These are phyloP conservation scores for Dendrolimus punctatus DNA, from an alignment of 1,140 invertebrate species.

Conservation along the genomic window DNA sequence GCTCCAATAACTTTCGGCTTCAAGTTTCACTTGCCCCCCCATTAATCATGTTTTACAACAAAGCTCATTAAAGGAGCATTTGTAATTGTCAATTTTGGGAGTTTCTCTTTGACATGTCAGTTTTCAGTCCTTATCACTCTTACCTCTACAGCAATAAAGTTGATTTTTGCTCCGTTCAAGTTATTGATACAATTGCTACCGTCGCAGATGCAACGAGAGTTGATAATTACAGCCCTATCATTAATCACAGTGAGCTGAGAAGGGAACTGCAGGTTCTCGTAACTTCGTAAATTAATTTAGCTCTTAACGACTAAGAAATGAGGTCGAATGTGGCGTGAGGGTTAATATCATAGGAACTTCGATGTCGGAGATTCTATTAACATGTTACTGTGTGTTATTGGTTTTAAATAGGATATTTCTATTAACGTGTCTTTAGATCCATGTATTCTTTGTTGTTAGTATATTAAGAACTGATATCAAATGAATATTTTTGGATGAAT, in stretches of 20 bases:
- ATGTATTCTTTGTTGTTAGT: too few relatives aligned
- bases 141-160: too few relatives aligned
- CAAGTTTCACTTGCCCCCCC: constrained; percentile 30
- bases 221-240: constrained; percentile 54
- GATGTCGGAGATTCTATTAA: too few relatives aligned
- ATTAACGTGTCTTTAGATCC: too few relatives aligned
- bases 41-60: constrained; percentile 60
- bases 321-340: background rate
- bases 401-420: too few relatives aligned
- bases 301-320: constrained; percentile 2
- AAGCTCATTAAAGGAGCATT: constrained; percentile 60
- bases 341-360: too few relatives aligned
- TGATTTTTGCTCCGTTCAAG: constrained; percentile 3
- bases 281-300: background rate
- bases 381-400: too few relatives aligned
- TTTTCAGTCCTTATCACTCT: background rate
- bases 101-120: constrained; percentile 11
- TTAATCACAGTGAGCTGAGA: constrained; percentile 50
- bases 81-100: constrained; percentile 56
- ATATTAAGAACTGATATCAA: too few relatives aligned
- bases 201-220: constrained; percentile 26
- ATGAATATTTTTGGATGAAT: too few relatives aligned
- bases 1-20: constrained; percentile 9
- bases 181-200: constrained; percentile 14
- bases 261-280: constrained; percentile 14